Base-by-base conservation (phyloP, 2,113 vertebrate genomes). In the Pimephales promelas region DNA sequence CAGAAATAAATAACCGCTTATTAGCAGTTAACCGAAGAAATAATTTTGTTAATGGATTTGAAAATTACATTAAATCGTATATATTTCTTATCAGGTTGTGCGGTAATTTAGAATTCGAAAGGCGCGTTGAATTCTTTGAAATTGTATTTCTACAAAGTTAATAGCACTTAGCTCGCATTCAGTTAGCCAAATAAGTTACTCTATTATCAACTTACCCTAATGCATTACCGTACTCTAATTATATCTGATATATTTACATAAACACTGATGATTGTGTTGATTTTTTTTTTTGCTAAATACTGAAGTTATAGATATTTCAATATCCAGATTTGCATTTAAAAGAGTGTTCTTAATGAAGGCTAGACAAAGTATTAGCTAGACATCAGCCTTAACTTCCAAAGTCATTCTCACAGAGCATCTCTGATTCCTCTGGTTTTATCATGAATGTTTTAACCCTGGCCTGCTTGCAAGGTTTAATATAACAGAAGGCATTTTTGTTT, bases 111-210 rank as follows among this genome's bases (percentile, higher is more conserved):
- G n/a, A 28, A n/a, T n/a, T 28, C 9, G 77, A 73, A 45, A 71
- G 61, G 72, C 84, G 75, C 75, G 81, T 81, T 85, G 54, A 85
- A 83, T 83, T 83, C 26, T 45, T 6, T 47, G 49, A 82, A 68
- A 31, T 79, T 76, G 20, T 81, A 59, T 57, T 85, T 47, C 40
- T 68, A n/a, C 31, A 85, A 87, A 87, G 59, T 87, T 87, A 76
- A 83, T 79, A 79, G 82, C 80, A 45, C 76, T 57, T 83, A 82
- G 74, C 83, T 73, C 22, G 83, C 80, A 5, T 34, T 34, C 36
- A 34, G 79, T 34, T 84, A 84, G 86, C 78, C 13, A 31, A 54
- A 11, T 71, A n/a, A n/a, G n/a, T n/a, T n/a, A 31, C 47, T 68
- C 54, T 64, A 43, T 26, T 47, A 64, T 49, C 20, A 62, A 14